Evolutionary conservation across 2,797 vertebrate genomes (phyloP), one percentile per base, ranked within the genome.

Genomic region (Crenichthys baileyi): DNA sequence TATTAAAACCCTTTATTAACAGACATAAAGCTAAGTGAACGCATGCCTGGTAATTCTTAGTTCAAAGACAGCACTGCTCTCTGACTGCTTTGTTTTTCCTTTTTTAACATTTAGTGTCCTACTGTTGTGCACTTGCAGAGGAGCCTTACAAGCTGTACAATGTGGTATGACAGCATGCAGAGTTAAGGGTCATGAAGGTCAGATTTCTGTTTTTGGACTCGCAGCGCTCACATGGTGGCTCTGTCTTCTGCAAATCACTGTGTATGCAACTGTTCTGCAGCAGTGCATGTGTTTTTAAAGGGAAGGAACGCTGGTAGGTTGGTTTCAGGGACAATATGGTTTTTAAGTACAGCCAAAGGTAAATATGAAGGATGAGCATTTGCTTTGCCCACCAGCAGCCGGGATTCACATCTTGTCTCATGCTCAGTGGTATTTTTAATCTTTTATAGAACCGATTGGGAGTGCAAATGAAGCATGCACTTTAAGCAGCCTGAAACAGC

Each of bases 151-250:
- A 85, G 85, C 79, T 83, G 81, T 78, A 89, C 81, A 65, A 63
- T 79, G 85, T 88, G 85, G 75, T 85, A 58, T 85, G 91, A 87
- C 86, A 83, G 93, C 93, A 94, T 93, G 92, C 89, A 72, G 81
- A 85, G 79, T 73, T 31, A 84, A 80, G 76, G 85, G 83, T 86
- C 84, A 77, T n/a, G 18, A 72, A 86, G 87, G 86, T 88, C 89
- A 85, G 77, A 70, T 78, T 81, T 80, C 68, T 85, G 83, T 78
- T 85, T 78, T 85, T 73, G 79, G 81, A 84, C 85, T 84, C 83
- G 80, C 86, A 65, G 48, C 53, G 75, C 68, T 85, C 85, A 78
- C n/a, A 53, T 3, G 76, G 15, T 36, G 68, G 79, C 85, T 58
- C 50, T 0, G 83, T 89, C 90, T 91, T 85, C 88, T 89, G 90